Evolutionary conservation across 2,113 vertebrate species (phyloP).

Genomic region (Carassius auratus): DNA sequence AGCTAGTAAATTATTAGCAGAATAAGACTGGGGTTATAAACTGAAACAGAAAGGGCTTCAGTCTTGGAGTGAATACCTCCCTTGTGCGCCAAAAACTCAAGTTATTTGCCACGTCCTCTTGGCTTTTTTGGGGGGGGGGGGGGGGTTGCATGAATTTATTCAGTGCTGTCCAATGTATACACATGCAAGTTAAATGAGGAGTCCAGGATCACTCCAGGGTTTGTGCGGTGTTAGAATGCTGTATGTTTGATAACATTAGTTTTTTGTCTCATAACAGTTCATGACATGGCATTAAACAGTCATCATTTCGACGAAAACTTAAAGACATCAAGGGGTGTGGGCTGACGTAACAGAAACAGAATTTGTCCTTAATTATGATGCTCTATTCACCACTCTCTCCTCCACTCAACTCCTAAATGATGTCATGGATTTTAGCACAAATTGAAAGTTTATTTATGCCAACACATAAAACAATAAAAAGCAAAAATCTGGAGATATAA

Average conservation of each 20-base stretch:
- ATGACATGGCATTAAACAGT: neutral
- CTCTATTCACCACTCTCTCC: conserved; percentile 17
- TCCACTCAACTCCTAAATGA: conserved; percentile 12
- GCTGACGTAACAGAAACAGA: conserved; percentile 22
- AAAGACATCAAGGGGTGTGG: neutral
- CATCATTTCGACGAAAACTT: neutral
- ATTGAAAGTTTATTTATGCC: too few species aligned
- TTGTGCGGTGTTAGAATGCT: neutral
- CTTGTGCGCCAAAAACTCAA: conserved; percentile 35
- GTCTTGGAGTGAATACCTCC: conserved; percentile 37
- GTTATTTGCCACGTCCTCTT: conserved; percentile 37
- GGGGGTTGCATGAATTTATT: conserved; percentile 24
- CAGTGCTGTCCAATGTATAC: conserved; percentile 35
- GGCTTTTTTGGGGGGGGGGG: neutral
- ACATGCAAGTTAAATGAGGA: conserved; percentile 29
- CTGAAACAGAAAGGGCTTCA: conserved; percentile 27
- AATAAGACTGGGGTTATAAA: conserved; percentile 26
- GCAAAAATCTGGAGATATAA: too few species aligned
- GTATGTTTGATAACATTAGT: conserved; percentile 1
- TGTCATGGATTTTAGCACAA: conserved; percentile 18
- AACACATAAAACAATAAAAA: too few species aligned
- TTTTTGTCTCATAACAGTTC: conserved; percentile 3
- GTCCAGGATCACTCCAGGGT: conserved; percentile 8
- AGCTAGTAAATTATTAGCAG: conserved; percentile 3
- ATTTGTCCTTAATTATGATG: conserved; percentile 45